A percentile compares a stretch with the other conserved stretches of the same genome.
Conservation (phyloP, 1,140 invertebrate species). For the Neodiprion fabricii region DNA sequence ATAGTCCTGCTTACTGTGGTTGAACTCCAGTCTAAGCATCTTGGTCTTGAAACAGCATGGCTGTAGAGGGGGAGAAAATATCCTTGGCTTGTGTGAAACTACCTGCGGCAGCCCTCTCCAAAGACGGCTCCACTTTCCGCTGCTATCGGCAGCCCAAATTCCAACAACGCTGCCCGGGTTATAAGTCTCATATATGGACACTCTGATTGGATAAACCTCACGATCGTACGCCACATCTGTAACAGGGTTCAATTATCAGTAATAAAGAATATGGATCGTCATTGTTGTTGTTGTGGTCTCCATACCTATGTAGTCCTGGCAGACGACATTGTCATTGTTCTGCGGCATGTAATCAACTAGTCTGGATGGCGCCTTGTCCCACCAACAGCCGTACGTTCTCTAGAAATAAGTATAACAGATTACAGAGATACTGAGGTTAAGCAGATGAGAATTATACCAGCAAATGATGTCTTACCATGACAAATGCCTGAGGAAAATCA, state of each 20-base stretch:
- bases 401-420: conserved; percentile 51
- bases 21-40: conserved; percentile 76
- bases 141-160: conserved; percentile 74
- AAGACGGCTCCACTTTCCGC: conserved; percentile 73
- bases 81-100: conserved; percentile 69
- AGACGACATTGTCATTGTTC: conserved; percentile 70
- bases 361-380: conserved; percentile 78
- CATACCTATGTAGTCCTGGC: conserved; percentile 88
- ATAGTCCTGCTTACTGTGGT: conserved; percentile 80
- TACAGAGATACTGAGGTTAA: conserved; percentile 16
- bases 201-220: conserved; percentile 76
- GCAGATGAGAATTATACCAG: conserved; percentile 16
- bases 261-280: conserved; percentile 4
- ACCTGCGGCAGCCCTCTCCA: conserved; percentile 77
- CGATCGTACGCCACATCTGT: conserved; percentile 77
- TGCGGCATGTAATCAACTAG: conserved; percentile 76
- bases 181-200: conserved; percentile 88
- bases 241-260: conserved; percentile 7
- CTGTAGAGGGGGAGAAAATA: conserved; percentile 76
- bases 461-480: conserved; percentile 73
- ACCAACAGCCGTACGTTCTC: conserved; percentile 91
- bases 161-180: conserved; percentile 87
- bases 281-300: conserved; percentile 33
- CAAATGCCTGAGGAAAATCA: conserved; percentile 88
- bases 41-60: conserved; percentile 57